These are phyloP conservation scores for Chondrosia reniformis DNA, from an alignment of 37 sponge, comb jelly and placozoan species.

Conservation along the genomic window DNA sequence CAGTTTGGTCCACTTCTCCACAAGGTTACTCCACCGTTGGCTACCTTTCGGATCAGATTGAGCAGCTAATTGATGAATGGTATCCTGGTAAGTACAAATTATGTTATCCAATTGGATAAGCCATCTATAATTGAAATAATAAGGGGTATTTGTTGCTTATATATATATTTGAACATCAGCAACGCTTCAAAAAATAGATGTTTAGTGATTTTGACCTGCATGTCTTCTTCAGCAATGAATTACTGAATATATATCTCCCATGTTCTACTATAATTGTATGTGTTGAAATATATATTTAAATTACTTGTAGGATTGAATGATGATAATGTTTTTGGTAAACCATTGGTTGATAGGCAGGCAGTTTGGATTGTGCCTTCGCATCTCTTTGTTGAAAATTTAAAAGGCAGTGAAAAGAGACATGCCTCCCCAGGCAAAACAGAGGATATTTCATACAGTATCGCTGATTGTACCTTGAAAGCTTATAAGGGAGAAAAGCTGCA, in stretches of 20 bases:
- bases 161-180: no score
- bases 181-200: no score
- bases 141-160: no score
- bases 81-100: constrained; percentile 80
- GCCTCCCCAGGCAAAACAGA: not conserved
- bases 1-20: constrained; percentile 66
- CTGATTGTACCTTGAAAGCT: constrained; percentile 71
- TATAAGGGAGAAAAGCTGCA: constrained; percentile 9
- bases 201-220: no score
- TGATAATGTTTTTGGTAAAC: constrained; percentile 60
- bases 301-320: constrained; percentile 72
- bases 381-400: not conserved
- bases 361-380: constrained; percentile 59
- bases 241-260: not conserved
- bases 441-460: constrained; percentile 19
- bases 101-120: no score
- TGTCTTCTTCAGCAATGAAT: no score
- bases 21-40: constrained; percentile 78
- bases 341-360: constrained; percentile 58
- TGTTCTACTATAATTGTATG: not conserved
- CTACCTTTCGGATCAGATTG: constrained; percentile 89
- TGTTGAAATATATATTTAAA: no score
- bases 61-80: constrained; percentile 94
- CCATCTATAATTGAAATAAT: no score
- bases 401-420: not conserved